Evolutionary conservation across 2,797 vertebrate genomes (phyloP), one percentile per base, ranked within the genome.

Genomic region (Pipistrellus pipistrellus): DNA sequence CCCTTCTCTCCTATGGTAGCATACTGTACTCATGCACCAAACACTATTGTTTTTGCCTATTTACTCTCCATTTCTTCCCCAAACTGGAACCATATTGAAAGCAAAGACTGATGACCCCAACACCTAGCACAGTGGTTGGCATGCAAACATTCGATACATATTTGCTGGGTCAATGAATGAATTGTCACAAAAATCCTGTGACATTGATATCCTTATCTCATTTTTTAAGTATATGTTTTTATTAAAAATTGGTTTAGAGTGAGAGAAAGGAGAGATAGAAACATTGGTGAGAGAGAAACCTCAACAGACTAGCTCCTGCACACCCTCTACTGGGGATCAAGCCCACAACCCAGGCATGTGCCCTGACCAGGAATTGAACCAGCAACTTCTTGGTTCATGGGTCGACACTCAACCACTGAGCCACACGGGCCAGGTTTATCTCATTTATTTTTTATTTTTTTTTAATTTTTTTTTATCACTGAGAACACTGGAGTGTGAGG

Each of bases 161-260:
- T 55, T 41, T 87, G 55, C 86, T 53, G 30, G 93, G 48, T 62
- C 48, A 62, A n/a, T 71, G 66, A 87, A 68, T n/a, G 53, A 85
- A 69, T 55, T 48, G n/a, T 46, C 51, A 83, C 21, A 88, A 88
- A 62, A 41, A 48, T 35, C 41, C 35, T 20, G 10, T 30, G 72
- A 62, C 44, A 21, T 0, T 2, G 10, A 13, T 57, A 62, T 62
- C 76, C 48, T 44, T 9, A 38, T 30, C 55, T 93, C 38, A 27
- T 32, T 41, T 48, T 59, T 73, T 2, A 59, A 30, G 25, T 27
- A 30, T 59, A 57, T 5, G 12, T 30, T 62, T 62, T 62, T 62
- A 62, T 62, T 62, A 30, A 30, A 59, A 62, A 62, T 30, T 62
- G 12, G 14, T 30, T 62, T 62, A 62, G 59, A 30, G 13, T 62